Evolutionary conservation across 2,113 vertebrate species (phyloP), one percentile per base, ranked within the genome.

Genomic region (Pangasianodon gigas): DNA sequence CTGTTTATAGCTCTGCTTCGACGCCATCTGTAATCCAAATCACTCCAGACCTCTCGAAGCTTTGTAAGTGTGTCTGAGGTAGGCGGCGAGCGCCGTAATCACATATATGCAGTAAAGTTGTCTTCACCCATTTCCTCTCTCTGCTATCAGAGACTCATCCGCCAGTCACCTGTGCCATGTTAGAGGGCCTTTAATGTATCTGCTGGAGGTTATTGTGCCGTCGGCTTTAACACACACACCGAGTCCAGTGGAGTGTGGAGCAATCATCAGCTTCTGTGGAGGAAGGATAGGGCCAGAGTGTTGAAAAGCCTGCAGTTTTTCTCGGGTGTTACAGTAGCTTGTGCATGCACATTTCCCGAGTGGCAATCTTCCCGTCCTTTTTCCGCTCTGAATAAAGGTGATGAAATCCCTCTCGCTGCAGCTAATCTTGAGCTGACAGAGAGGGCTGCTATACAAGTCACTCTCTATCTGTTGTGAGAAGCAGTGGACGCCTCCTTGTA

Each of bases 361-460:
- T 91, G 90, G 90, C 92, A 92, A 92, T 92, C 92, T 91, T 87
- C 90, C 85, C 41, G 82, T 88, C 87, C 89, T 90, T 91, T 92
- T 92, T 91, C 89, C 89, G 90, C 89, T 91, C 89, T 90, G 92
- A 91, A 91, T 92, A 90, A 92, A 92, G 90, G 92, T 91, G 90
- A 91, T 90, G 89, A 92, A 92, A 92, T 92, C 91, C 92, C 90
- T 89, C 91, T 91, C 88, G 90, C 89, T 89, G 92, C 81, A 71
- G 90, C 91, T 92, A 92, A 92, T 92, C 92, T 92, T 90, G 89
- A 88, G 85, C 90, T 91, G 92, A 92, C 92, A 92, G 92, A 92
- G 92, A 90, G 87, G 91, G 81, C 89, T 90, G 89, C 89, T 89
- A 91, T 89, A 92, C 89, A 88, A 89, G 87, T 88, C 87, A 90